Percentiles rank a stretch among this genome's conserved stretches.
Conservation (phyloP, 2,113 vertebrate genomes). For the Piaya cayana region DNA sequence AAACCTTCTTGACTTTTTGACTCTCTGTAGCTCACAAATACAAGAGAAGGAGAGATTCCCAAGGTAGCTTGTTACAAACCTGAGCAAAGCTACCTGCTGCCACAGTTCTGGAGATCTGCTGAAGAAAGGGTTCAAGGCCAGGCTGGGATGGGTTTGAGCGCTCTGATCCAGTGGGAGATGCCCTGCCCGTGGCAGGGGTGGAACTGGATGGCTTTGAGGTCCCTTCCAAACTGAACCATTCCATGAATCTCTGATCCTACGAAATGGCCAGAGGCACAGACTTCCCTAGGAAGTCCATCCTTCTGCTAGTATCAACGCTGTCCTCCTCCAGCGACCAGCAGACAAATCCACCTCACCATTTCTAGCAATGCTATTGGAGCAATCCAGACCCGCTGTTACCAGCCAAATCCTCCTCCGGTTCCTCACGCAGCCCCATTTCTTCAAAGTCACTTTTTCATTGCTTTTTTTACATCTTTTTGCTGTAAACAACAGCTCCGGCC, state of each 20-base stretch:
- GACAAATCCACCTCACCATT: accelerated
- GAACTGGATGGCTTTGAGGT: no score
- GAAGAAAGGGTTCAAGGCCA: not conserved
- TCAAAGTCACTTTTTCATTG: not conserved
- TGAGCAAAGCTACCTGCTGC: not conserved
- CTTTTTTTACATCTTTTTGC: not conserved
- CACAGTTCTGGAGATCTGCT: not conserved
- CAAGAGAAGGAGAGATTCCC: not conserved
- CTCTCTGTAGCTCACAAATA: not conserved
- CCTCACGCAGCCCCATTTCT: not conserved
- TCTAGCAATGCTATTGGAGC: not conserved
- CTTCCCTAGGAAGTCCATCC: not conserved
- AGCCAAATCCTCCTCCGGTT: not conserved
- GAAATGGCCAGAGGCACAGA: not conserved
- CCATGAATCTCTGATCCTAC: no score
- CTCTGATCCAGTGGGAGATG: no score
- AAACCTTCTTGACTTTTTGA: not conserved
- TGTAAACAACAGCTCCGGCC: not conserved
- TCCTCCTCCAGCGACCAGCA: not conserved
- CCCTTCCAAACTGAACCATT: no score
- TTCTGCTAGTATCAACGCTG: not conserved
- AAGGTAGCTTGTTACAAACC: accelerated
- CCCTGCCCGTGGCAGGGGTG: no score
- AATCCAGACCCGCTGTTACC: not conserved
- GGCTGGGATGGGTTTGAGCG: no score